Conservation (phyloP, 2,888 invertebrate genomes). For the Drosophila tripunctata region DNA sequence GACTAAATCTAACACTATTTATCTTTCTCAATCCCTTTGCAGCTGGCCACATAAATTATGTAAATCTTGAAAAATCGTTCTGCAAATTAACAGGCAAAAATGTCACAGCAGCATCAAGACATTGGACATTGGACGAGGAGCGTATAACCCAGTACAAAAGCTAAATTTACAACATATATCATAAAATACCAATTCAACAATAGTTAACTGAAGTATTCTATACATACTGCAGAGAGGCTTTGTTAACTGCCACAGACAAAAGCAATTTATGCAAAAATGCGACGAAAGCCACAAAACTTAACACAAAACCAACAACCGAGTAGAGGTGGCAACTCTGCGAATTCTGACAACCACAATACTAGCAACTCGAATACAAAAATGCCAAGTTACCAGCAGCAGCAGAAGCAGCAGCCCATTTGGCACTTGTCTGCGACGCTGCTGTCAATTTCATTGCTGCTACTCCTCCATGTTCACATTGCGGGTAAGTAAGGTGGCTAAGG, state of each 20-base stretch:
- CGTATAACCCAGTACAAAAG: slow-evolving; percentile 6
- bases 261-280: slow-evolving; percentile 70
- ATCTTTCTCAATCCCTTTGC: slow-evolving; percentile 30
- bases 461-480: slow-evolving; percentile 49
- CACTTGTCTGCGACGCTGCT: slow-evolving; percentile 55
- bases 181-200: slow-evolving; percentile 28
- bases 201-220: slow-evolving; percentile 10
- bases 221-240: slow-evolving; percentile 32
- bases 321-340: slow-evolving; percentile 33
- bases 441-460: slow-evolving; percentile 48
- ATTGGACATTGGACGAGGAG: slow-evolving; percentile 11
- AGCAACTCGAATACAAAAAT: slow-evolving; percentile 52
- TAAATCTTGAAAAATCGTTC: slow-evolving; percentile 27
- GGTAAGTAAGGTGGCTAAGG: slow-evolving; percentile 50
- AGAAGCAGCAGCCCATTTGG: slow-evolving; percentile 49
- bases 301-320: slow-evolving; percentile 42
- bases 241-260: slow-evolving; percentile 21
- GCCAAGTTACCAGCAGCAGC: slow-evolving; percentile 38
- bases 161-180: slow-evolving; percentile 11
- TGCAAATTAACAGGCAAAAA: slow-evolving; percentile 55
- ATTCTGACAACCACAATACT: slow-evolving; percentile 9
- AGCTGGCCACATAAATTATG: slow-evolving; percentile 48
- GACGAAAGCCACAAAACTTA: slow-evolving; percentile 69
- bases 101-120: slow-evolving; percentile 26
- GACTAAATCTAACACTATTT: slow-evolving; percentile 16